Evolutionary conservation across 2,113 vertebrate species (phyloP), one percentile per base, ranked within the genome.

Genomic region (Etheostoma cragini): DNA sequence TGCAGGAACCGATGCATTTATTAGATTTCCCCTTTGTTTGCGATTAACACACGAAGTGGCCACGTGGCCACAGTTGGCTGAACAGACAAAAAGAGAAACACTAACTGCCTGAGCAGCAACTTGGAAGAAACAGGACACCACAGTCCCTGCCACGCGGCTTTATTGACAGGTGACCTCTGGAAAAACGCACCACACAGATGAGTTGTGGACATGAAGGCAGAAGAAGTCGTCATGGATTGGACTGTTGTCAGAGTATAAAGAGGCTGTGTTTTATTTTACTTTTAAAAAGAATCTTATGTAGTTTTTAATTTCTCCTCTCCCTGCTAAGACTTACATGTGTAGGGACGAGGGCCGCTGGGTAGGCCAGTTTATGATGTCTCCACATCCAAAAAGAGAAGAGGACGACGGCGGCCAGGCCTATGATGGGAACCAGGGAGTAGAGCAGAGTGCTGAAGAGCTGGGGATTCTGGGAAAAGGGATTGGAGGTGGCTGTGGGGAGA

Each of bases 341-440:
- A 80, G 98, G 98, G 86, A 99, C 97, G 12, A 99, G 97, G 57
- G 98, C 98, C 0, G 98, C 97, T 21, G 98, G 98, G 88, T 99
- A 99, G 3, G 97, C 98, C 90, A 99, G 95, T 88, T 99, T 99
- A 94, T 99, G 98, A 85, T 99, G 98, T 67, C 97, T 95, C 90
- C 99, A 99, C 95, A 99, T 98, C 98, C 98, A 99, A 91, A 99
- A 99, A 0, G 97, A 98, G 85, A 99, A 97, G 78, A 99, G 95
- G 72, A 98, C 90, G 0, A 99, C 97, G 21, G 97, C 97, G 0
- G 97, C 97, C 80, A 99, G 95, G 78, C 96, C 96, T 93, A 99
- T 97, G 86, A 99, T 97, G 76, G 98, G 98, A 89, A 99, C 97
- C 94, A 99, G 92, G 0, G 97, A 97, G 86, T 99, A 99, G 0